Base-by-base conservation (phyloP, 2,113 vertebrate species). In the Bubo blakistoni region DNA sequence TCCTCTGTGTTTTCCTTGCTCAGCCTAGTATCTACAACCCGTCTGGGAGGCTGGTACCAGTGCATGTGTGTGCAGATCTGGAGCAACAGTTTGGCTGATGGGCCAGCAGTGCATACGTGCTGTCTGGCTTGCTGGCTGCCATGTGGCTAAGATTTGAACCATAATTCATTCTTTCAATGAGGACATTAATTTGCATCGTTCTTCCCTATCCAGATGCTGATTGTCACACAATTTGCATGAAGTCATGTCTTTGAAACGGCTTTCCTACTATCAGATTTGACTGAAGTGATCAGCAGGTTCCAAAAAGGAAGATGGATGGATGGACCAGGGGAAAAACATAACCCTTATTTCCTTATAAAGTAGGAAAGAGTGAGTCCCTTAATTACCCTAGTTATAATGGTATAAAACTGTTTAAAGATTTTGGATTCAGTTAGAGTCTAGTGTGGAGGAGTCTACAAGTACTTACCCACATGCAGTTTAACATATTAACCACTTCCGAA, bases 61-160 rank as follows among this genome's bases (percentile, higher is more conserved):
- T 3, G 7, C 4, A 0, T 5, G 38, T 17, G 22, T 11, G 52
- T 12, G 21, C 7, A 4, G 42, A 51, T 16, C 66, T 49, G 11
- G 21, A 87, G 55, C 14, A 3, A 30, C 22, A 12, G 12, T 9
- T 7, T 32, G 74, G 52, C 20, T 72, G 70, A 8, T 4, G 40
- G 57, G 16, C 38, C 65, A 58, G 42, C 47, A 34, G 30, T 10
- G 12, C 1, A 2, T 10, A 14, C 2, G 5, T 34, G 67, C 8
- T 52, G 15, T 19, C 30, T 44, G 26, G 19, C 19, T 42, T 9
- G 49, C 29, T 40, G 79, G 46, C 29, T 70, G 83, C 83, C 6
- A 0, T 0, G 22, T 9, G 57, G 65, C n/a, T 25, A 3, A 29
- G n/a, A n/a, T 54, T 38, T 46, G 84, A 81, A 52, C 44, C 16